Percentiles rank a stretch among this genome's conserved stretches.
Evolutionary conservation across 1,140 invertebrate genomes (phyloP).

Genomic region (Gryon sp.): DNA sequence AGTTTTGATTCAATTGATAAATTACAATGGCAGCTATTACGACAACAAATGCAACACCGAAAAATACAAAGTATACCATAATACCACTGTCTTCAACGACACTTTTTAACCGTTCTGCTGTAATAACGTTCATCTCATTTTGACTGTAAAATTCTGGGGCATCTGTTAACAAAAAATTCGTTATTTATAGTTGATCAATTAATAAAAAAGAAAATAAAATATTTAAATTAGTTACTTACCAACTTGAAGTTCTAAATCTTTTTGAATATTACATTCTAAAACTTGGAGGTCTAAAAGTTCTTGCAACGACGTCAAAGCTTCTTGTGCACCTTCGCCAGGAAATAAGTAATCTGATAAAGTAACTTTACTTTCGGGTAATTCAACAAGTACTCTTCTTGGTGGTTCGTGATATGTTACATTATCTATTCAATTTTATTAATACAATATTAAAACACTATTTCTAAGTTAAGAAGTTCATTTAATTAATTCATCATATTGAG

Average conservation of each 20-base stretch:
- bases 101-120: constrained; percentile 78
- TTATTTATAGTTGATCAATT: neutral
- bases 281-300: constrained; percentile 87
- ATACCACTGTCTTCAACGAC: constrained; percentile 79
- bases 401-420: constrained; percentile 88
- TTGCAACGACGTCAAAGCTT: constrained; percentile 86
- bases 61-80: constrained; percentile 80
- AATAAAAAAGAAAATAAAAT: neutral
- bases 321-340: constrained; percentile 88
- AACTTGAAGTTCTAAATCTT: constrained; percentile 84
- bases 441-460: neutral
- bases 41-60: constrained; percentile 81
- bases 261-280: constrained; percentile 83
- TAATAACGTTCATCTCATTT: constrained; percentile 78
- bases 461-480: too few species aligned
- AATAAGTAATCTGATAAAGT: constrained; percentile 91
- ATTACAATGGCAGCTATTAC: constrained; percentile 82
- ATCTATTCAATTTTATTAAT: constrained; percentile 71
- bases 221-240: constrained; percentile 65
- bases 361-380: constrained; percentile 83
- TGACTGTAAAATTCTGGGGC: constrained; percentile 84
- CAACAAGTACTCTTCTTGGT: constrained; percentile 87
- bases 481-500: neutral
- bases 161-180: constrained; percentile 77
- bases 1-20: constrained; percentile 70